These are phyloP conservation scores for Trypoxylon attenuatum DNA, from an alignment of 2,888 invertebrate species.

Conservation along the genomic window DNA sequence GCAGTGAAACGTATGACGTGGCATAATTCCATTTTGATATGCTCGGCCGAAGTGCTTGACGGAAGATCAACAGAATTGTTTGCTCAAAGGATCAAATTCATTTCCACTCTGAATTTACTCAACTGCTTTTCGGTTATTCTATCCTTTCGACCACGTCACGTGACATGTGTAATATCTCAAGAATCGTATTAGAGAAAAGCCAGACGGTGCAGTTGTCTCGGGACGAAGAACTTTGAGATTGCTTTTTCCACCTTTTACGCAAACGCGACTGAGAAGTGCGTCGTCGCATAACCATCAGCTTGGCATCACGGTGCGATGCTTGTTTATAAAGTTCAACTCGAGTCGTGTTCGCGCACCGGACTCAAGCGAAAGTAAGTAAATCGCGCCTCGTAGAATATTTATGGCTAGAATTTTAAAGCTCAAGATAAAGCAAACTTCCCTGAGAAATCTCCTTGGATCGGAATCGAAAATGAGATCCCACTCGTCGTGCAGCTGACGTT, in stretches of 20 bases:
- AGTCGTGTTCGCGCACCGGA: not conserved
- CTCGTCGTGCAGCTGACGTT: not conserved
- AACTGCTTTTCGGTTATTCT: too few species aligned
- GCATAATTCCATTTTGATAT: not conserved
- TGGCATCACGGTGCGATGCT: too few species aligned
- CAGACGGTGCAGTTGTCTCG: too few species aligned
- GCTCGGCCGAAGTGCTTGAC: not conserved
- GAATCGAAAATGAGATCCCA: conserved; percentile 27
- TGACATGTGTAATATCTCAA: too few species aligned
- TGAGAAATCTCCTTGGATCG: conserved; percentile 22
- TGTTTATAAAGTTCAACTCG: conserved; percentile 13
- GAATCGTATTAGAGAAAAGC: too few species aligned
- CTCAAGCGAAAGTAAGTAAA: not conserved
- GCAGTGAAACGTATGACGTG: not conserved
- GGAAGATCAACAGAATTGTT: not conserved
- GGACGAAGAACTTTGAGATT: too few species aligned
- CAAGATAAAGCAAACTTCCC: conserved; percentile 15
- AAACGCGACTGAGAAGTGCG: too few species aligned
- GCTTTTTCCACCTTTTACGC: too few species aligned
- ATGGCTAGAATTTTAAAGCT: conserved; percentile 2
- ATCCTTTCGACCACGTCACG: not conserved
- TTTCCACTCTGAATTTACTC: not conserved
- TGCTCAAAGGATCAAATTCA: not conserved
- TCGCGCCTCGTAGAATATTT: conserved; percentile 6
- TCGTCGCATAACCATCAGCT: too few species aligned